A percentile compares a stretch with the other conserved stretches of the same genome.
Evolutionary conservation across 2,113 vertebrate species (phyloP).

Genomic region (Diglossa brunneiventris): DNA sequence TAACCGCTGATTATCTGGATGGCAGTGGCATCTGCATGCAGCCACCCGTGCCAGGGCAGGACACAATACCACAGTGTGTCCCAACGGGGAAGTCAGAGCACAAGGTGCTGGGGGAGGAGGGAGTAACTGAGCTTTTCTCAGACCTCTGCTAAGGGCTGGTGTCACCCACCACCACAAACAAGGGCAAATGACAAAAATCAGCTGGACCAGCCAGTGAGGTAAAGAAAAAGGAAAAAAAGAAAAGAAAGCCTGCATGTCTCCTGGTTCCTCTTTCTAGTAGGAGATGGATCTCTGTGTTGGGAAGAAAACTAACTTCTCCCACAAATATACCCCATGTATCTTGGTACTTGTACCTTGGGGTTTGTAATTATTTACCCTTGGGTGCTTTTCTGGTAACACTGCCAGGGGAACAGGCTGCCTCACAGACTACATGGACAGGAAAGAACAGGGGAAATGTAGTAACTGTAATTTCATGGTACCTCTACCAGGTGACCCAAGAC

Average conservation of each 20-base stretch:
- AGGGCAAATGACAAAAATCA: background rate
- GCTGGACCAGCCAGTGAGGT: accelerated
- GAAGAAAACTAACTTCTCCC: background rate
- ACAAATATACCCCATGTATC: background rate
- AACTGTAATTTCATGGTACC: background rate
- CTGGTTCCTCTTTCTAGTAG: background rate
- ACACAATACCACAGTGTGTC: background rate
- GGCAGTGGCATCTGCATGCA: background rate
- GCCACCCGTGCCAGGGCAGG: background rate
- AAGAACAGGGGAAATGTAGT: background rate
- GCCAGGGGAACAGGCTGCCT: background rate
- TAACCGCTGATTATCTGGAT: background rate
- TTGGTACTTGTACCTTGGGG: background rate
- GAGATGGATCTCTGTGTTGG: background rate
- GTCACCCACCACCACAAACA: background rate
- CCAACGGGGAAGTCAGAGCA: accelerated
- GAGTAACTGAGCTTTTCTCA: background rate
- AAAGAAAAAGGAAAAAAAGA: background rate
- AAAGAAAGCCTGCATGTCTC: background rate
- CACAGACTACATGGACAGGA: background rate
- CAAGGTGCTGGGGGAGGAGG: background rate
- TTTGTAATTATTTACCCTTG: background rate
- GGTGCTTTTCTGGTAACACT: background rate
- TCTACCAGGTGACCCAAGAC: background rate
- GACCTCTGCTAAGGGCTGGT: background rate